Percentiles rank a stretch among this genome's conserved stretches.
Evolutionary conservation across 2,888 invertebrate genomes (phyloP).

Genomic region (Ephialtes manifestator): DNA sequence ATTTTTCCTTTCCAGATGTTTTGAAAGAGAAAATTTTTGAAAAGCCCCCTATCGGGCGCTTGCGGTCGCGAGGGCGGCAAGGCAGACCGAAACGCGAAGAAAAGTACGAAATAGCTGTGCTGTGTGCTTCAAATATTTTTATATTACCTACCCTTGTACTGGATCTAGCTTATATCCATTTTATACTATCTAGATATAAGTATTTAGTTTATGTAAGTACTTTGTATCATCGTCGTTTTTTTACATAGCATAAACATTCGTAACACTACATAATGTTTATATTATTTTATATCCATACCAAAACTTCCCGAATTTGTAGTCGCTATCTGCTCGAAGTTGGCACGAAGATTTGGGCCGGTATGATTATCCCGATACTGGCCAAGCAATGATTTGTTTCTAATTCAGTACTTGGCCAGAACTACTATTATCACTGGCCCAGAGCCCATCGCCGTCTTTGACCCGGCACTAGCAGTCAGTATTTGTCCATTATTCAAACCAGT

Average conservation of each 20-base stretch:
- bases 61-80: conserved; percentile 2
- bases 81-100: not conserved
- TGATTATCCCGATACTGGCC: no score
- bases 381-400: no score
- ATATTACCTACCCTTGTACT: not conserved
- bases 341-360: no score
- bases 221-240: not conserved
- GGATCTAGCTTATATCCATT: not conserved
- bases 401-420: no score
- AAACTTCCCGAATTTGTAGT: not conserved
- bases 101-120: not conserved
- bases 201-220: no score
- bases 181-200: no score
- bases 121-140: not conserved
- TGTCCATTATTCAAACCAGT: not conserved
- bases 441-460: no score
- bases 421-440: no score
- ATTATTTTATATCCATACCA: not conserved
- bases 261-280: not conserved
- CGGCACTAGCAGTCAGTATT: no score
- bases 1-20: not conserved
- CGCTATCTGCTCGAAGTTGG: no score
- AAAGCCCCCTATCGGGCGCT: not conserved
- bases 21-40: not conserved
- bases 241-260: not conserved